Conservation (phyloP, 1,140 invertebrate genomes). For the Leptestheria dahalacensis region DNA sequence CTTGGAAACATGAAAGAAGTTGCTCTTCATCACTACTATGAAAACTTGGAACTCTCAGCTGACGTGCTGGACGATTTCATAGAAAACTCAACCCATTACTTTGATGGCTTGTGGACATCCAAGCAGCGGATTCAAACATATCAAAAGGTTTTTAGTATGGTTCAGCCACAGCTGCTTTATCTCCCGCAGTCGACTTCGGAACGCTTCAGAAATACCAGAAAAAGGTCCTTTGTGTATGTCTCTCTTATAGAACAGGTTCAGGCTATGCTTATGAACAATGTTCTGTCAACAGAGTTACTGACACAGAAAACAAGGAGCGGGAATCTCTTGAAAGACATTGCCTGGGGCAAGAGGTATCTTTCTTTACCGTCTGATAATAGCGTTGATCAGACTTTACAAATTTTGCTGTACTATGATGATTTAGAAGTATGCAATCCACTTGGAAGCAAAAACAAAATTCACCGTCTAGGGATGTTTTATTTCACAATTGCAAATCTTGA, state of each 20-base stretch:
- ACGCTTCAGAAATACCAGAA: no score
- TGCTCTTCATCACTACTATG: no score
- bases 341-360: background rate
- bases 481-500: background rate
- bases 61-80: no score
- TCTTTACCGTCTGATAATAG: background rate
- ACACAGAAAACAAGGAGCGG: background rate
- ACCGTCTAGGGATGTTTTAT: slow-evolving; percentile 4
- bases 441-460: background rate
- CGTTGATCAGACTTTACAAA: background rate
- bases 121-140: no score
- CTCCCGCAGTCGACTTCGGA: no score
- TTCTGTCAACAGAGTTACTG: background rate
- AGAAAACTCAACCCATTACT: no score
- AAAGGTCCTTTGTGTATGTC: background rate
- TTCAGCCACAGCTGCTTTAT: no score
- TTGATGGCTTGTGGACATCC: no score
- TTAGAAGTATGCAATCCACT: background rate
- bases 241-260: background rate
- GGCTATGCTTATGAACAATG: background rate
- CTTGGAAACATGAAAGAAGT: no score
- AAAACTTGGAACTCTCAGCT: no score
- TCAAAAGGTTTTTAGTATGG: no score
- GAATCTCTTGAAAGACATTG: background rate
- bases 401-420: slow-evolving; percentile 6